Percentiles rank a stretch among this genome's conserved stretches.
These are phyloP conservation scores for Alloplasta piceator DNA, from an alignment of 2,888 invertebrate genomes.

Conservation along the genomic window DNA sequence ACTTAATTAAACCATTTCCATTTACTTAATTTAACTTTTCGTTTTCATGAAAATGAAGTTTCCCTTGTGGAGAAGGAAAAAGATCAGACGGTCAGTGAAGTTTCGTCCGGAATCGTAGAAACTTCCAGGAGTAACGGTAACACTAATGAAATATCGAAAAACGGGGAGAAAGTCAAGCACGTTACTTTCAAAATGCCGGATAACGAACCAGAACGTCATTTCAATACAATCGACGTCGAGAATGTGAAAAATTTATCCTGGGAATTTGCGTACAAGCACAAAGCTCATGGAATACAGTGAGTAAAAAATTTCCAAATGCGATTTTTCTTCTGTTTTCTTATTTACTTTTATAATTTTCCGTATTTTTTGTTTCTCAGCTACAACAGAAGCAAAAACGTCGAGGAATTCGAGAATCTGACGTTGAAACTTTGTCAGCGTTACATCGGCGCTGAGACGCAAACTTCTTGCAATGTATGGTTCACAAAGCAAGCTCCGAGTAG, in stretches of 20 bases:
- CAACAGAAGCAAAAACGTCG: constrained; percentile 88
- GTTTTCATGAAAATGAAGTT: no score
- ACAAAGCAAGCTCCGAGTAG: constrained; percentile 86
- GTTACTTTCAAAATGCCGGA: constrained; percentile 65
- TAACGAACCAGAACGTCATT: constrained; percentile 74
- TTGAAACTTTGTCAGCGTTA: constrained; percentile 88
- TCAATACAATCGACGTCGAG: constrained; percentile 77
- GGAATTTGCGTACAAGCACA: constrained; percentile 87
- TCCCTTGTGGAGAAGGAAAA: neutral
- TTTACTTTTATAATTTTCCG: neutral
- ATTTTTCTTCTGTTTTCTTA: neutral
- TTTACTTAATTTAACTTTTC: no score
- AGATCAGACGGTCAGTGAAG: constrained; percentile 29
- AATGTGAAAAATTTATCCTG: constrained; percentile 84
- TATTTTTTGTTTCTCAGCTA: constrained; percentile 85
- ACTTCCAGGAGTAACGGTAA: constrained; percentile 45
- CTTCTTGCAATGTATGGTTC: constrained; percentile 86
- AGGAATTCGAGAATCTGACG: constrained; percentile 88
- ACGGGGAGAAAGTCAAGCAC: constrained; percentile 54
- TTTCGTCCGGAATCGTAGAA: constrained; percentile 39
- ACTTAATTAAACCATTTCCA: no score
- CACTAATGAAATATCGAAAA: constrained; percentile 22
- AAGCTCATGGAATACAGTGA: constrained; percentile 90
- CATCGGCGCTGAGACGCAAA: constrained; percentile 90
- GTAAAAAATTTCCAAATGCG: constrained; percentile 75